Evolutionary conservation across 2,888 invertebrate species (phyloP).

Genomic region (Syrista parreyssii): DNA sequence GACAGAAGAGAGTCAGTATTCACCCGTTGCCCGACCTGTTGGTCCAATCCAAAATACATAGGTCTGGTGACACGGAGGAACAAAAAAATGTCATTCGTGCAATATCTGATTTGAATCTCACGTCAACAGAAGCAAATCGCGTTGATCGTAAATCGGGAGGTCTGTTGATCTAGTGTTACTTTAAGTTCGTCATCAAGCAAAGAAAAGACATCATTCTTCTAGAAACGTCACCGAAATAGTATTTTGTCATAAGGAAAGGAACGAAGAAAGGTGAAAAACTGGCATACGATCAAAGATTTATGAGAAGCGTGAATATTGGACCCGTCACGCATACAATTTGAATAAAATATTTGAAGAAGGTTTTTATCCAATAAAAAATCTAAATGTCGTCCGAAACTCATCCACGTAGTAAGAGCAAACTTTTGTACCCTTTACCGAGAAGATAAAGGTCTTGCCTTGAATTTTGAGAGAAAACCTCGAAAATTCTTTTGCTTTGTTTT

Average conservation of each 20-base stretch:
- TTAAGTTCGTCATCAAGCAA: neutral
- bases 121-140: neutral
- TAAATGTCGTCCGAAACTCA: conserved; percentile 17
- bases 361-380: no score
- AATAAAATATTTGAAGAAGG: neutral
- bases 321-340: neutral
- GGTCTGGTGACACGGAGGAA: neutral
- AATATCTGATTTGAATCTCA: neutral
- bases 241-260: neutral
- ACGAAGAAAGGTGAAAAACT: neutral
- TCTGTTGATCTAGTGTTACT: neutral
- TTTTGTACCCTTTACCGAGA: conserved; percentile 14
- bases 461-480: neutral
- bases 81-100: neutral
- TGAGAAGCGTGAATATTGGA: neutral
- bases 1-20: conserved; percentile 58
- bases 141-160: neutral
- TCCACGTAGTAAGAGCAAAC: conserved; percentile 13
- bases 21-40: conserved; percentile 51
- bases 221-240: neutral
- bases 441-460: neutral
- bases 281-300: neutral
- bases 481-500: neutral
- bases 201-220: neutral
- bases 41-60: conserved; percentile 23